phyloP scores from a whole-genome alignment of 2,888 invertebrate species.

The Ctenicera cuprea region DNA sequence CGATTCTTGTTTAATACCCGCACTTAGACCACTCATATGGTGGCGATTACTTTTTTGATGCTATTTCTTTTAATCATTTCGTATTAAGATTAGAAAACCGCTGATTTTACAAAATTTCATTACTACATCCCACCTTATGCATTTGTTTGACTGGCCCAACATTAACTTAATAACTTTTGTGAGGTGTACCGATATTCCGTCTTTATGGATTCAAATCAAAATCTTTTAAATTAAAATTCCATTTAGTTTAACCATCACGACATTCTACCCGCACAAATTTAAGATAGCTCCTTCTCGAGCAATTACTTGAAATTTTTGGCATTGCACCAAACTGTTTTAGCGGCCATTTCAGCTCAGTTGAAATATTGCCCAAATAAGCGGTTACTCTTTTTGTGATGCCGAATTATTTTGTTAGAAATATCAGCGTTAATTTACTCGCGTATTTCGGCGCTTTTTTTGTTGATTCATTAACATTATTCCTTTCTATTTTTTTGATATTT shows the following conservation, averaged over 20 bases:
- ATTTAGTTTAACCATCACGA: conserved; percentile 32
- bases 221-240: conserved; percentile 39
- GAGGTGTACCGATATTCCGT: background rate
- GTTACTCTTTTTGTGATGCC: background rate
- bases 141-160: too few relatives aligned
- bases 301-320: conserved; percentile 48
- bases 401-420: conserved; percentile 4
- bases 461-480: background rate
- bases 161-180: too few relatives aligned
- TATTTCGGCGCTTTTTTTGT: background rate
- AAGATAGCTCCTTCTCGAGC: conserved; percentile 34
- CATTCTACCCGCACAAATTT: conserved; percentile 39
- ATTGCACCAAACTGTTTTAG: conserved; percentile 42
- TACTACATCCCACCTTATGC: too few relatives aligned
- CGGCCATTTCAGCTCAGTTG: conserved; percentile 25
- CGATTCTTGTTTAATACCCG: too few relatives aligned
- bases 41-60: too few relatives aligned
- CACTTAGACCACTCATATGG: too few relatives aligned
- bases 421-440: conserved; percentile 11
- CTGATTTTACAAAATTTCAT: too few relatives aligned
- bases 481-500: background rate
- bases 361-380: conserved; percentile 39
- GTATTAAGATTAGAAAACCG: too few relatives aligned
- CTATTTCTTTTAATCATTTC: too few relatives aligned
- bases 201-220: background rate